Evolutionary conservation across 2,888 invertebrate species (phyloP).

Genomic region (Ashinkailepas kermadecensis): DNA sequence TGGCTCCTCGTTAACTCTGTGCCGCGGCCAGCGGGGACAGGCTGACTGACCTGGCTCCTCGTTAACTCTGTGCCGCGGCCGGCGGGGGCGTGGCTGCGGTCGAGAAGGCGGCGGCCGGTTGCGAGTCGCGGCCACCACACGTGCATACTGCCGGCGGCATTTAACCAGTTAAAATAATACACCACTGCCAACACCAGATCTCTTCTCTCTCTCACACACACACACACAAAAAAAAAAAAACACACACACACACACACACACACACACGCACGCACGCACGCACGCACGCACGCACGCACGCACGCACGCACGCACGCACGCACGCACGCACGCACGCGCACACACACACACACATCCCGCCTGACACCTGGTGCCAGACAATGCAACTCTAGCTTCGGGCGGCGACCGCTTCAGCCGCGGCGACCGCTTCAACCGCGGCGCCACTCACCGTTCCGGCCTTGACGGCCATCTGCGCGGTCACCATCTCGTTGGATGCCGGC

Average conservation of each 20-base stretch:
- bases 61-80: background rate
- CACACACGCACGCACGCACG: too few relatives aligned
- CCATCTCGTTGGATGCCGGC: background rate
- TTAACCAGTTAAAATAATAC: background rate
- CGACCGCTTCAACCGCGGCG: background rate
- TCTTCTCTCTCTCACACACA: too few relatives aligned
- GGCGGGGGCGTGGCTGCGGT: background rate
- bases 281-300: too few relatives aligned
- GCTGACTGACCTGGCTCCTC: slow-evolving; percentile 16
- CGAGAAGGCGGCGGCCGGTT: background rate
- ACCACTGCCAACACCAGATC: background rate
- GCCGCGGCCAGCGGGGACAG: background rate
- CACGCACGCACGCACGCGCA: too few relatives aligned
- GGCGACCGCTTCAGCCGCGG: too few relatives aligned
- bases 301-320: too few relatives aligned
- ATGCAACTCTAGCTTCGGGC: background rate
- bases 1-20: background rate
- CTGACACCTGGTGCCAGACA: too few relatives aligned
- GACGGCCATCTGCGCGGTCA: background rate
- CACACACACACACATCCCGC: too few relatives aligned
- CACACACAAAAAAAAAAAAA: too few relatives aligned
- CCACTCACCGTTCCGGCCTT: background rate
- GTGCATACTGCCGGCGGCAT: background rate
- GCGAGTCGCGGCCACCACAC: background rate
- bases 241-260: too few relatives aligned